These are phyloP conservation scores for Cacatua alba DNA, from an alignment of 2,113 vertebrate species.

Conservation along the genomic window DNA sequence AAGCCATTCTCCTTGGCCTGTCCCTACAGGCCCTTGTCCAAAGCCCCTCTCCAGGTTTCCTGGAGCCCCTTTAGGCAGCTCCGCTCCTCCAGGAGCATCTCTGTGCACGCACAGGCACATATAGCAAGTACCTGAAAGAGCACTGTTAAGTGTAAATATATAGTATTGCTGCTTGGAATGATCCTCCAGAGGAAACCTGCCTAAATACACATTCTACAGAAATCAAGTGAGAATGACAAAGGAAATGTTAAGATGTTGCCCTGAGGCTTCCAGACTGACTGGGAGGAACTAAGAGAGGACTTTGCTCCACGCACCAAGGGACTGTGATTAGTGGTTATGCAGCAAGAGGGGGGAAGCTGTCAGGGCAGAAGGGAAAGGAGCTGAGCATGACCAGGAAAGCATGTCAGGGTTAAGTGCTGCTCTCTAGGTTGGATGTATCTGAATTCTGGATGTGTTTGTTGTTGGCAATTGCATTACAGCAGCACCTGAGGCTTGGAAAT, in stretches of 20 bases:
- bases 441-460: neutral
- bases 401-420: neutral
- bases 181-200: neutral
- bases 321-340: fast-evolving
- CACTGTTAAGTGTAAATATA: neutral
- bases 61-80: neutral
- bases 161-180: neutral
- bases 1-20: neutral
- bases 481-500: neutral
- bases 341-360: neutral
- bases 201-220: neutral
- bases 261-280: neutral
- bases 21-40: neutral
- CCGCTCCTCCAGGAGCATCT: neutral
- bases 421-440: fast-evolving
- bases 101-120: fast-evolving
- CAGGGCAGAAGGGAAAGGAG: neutral
- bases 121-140: neutral
- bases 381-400: fast-evolving
- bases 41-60: neutral
- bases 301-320: fast-evolving
- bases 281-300: neutral
- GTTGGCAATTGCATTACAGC: neutral
- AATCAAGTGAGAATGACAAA: neutral
- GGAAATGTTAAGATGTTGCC: neutral